Evolutionary conservation across 35 echinoderm and acorn worm species (phyloP), one percentile per base, ranked within the genome.

Genomic region (Lytechinus pictus): DNA sequence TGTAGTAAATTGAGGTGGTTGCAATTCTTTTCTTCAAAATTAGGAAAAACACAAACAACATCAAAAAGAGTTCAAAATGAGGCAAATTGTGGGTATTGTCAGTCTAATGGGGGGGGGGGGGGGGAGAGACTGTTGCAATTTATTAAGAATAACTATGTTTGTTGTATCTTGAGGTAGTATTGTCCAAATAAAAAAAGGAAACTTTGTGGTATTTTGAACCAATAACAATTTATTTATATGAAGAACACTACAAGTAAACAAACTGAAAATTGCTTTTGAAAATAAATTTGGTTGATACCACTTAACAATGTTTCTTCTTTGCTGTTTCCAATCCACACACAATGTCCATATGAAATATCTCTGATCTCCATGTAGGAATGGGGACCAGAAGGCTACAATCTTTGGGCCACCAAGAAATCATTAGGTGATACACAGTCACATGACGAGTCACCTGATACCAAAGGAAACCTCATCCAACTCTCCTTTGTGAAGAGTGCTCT

Each of bases 401-500:
- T 99, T 79, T 99, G 98, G 98, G 53, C 97, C 52, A 97, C 96
- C 11, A 98, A 96, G 72, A 89, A 86, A 9, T 94, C 97, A 57
- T 55, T 28, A 9, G 27, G 11, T 55, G 55, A 57, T 10, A 93
- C 19, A 27, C n/a, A 54, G 11, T 55, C 5, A 28, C 51, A 54
- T 21, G 86, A 96, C 61, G 86, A 91, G 54, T 92, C 92, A 72
- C 86, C 96, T 14, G 92, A 94, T 66, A 61, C 92, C 29, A 95
- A 92, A 54, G 98, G 98, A 9, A 87, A 99, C 9, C 92, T 99
- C n/a, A 58, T 99, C 16, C 96, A 97, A 54, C 86, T 99, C n/a
- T 87, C 96, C 54, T 99, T 98, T 96, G 97, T 99, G 9, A 99
- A 99, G 91, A 99, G 98, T 94, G 97, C 98, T 21, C 96, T 99